Base-by-base conservation (phyloP, 2,113 vertebrate species). In the Microtus pennsylvanicus region DNA sequence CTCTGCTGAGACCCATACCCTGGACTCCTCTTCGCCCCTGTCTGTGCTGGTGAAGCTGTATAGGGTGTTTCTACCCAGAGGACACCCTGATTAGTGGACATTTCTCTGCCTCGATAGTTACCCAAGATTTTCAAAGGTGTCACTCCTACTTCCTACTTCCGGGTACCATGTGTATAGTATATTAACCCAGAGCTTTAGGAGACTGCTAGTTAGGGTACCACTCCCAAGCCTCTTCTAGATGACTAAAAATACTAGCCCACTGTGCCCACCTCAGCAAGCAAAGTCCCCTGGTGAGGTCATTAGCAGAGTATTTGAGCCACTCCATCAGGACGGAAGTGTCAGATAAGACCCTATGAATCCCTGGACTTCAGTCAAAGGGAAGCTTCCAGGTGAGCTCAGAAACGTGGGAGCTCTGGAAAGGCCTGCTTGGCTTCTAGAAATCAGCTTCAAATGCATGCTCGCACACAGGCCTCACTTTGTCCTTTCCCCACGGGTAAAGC, bases 311-410 rank as follows among this genome's bases (percentile, higher is more conserved):
- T 11, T 70, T 28, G 35, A 35, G 24, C 81, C 76, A 85, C 77
- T 85, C 58, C 17, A 78, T 42, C 45, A 24, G 47, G 90, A 80
- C 26, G 45, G 21, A 93, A 96, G 33, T 92, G 72, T 72, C 50
- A 91, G n/a, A 52, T 81, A 14, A 69, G 50, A 90, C 67, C 91
- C 81, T 55, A 90, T 94, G 72, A 90, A 38, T 78, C 88, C 52
- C 65, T 89, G 91, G 90, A 78, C 63, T 87, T 82, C 69, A 50
- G 55, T 75, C 82, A 94, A 90, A 74, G 14, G 89, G 82, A 77
- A 89, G 81, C 67, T 94, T 96, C 93, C 35, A n/a, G 58, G 47
- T 95, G 83, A 96, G 89, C 45, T 96, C 83, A 87, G 80, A 91
- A 13, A 69, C 74, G 74, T n/a, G 55, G 38, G 35, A 83, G 67